Base-by-base conservation (phyloP, 1,140 invertebrate genomes). In the Pararge aegeria region DNA sequence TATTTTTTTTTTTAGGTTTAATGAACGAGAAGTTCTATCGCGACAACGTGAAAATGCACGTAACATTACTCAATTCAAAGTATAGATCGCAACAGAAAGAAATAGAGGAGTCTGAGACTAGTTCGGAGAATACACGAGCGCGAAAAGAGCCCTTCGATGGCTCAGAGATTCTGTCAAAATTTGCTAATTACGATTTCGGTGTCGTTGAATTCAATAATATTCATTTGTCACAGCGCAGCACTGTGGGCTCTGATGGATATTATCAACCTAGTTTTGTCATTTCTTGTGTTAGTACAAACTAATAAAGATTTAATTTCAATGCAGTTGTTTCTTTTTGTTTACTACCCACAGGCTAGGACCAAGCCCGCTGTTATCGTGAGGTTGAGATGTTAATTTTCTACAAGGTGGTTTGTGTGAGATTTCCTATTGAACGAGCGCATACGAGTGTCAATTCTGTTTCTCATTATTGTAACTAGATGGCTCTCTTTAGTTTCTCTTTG, bases 161-260 rank as follows among this genome's bases (percentile, higher is more conserved):
- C 9, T 81, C 81, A 3, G 66, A 78, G 46, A 87, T 92, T 10
- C 69, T 91, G 12, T 64, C 82, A 12, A 90, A 88, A 70, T 91
- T 88, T 57, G 70, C 71, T 9, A 74, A 91, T 61, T 91, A 76
- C 55, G 80, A 87, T 59, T 91, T 92, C 64, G 90, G 91, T 12
- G 70, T 82, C 2, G 73, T 75, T 21, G 77, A 89, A 51, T 67
- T 91, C 2, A 75, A 72, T 21, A 61, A 72, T 24, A 77, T 92
- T 29, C 89, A 91, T 76, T 64, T 92, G 13, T 91, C 91, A 0
- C 78, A 89, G 56, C 78, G 80, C 1, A 70, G 80, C 21, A 57
- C 81, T 3, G 72, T 75, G 44, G 89, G 80, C 0, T 21, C 72
- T 2, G 86, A 90, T 64, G 90, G 90, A 3, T 92, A 86, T 73